These are phyloP conservation scores for Dromiciops gliroides DNA, from an alignment of 2,113 vertebrate genomes.

Conservation along the genomic window DNA sequence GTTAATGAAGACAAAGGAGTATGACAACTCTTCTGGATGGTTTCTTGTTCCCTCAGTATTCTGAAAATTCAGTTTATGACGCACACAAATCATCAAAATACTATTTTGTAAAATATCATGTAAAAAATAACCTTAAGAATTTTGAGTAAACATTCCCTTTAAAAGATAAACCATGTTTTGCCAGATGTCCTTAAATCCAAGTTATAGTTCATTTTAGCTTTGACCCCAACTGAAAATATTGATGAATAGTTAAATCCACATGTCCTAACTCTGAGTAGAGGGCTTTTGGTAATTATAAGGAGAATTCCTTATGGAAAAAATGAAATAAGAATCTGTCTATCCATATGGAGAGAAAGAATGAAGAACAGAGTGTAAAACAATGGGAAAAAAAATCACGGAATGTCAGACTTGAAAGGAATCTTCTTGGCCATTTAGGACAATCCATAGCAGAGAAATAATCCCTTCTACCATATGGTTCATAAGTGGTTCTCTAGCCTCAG, in stretches of 20 bases:
- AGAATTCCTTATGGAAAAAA: slow-evolving; percentile 22
- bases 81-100: slow-evolving; percentile 24
- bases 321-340: slow-evolving; percentile 10
- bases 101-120: neutral
- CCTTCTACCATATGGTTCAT: neutral
- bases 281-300: slow-evolving; percentile 31
- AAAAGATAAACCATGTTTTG: slow-evolving; percentile 39
- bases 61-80: slow-evolving; percentile 33
- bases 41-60: slow-evolving; percentile 44
- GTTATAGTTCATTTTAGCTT: slow-evolving; percentile 40
- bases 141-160: slow-evolving; percentile 33
- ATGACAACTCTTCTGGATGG: slow-evolving; percentile 57
- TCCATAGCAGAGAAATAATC: neutral
- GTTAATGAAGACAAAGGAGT: slow-evolving; percentile 70
- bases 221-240: neutral
- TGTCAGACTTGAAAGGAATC: neutral
- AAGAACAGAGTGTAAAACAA: slow-evolving; percentile 2
- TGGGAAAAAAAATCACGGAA: slow-evolving; percentile 39
- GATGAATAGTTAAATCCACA: neutral
- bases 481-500: neutral
- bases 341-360: slow-evolving; percentile 14
- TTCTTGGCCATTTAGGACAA: neutral
- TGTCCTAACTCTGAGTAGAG: neutral
- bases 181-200: slow-evolving; percentile 13
- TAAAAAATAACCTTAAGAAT: slow-evolving; percentile 25